Evolutionary conservation across 2,113 vertebrate genomes (phyloP), one percentile per base, ranked within the genome.

Genomic region (Gymnorhina tibicen): DNA sequence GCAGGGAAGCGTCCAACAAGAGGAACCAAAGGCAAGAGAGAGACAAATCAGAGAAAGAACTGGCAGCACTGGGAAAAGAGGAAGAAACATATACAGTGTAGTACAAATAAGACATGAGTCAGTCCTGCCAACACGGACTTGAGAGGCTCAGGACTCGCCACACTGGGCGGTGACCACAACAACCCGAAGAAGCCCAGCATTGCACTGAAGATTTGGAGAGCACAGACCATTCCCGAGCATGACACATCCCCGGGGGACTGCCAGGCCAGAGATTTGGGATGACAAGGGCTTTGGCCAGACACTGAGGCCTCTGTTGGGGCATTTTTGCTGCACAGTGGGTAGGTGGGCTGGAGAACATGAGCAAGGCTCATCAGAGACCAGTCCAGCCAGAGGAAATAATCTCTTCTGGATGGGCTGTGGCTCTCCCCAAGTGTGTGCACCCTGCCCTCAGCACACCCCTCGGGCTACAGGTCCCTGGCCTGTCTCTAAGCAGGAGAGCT

Each of bases 211-310:
- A 47, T 47, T 30, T 62, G 56, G 50, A 74, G 70, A 62, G 33
- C 16, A 13, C 32, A 81, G 12, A 27, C 13, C 3, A 2, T 26
- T 35, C 60, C 33, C 0, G 1, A 33, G n/a, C 10, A 3, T 0
- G 3, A 70, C 10, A 35, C 2, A 18, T 28, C 19, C 32, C 59
- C 64, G 42, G 28, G 7, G 13, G 11, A 78, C n/a, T 37, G 32
- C 24, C 1, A 10, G 13, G 21, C 27, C 5, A 2, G 41, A 63
- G 52, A n/a, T 4, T 7, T 0, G 1, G n/a, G 26, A 46, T 4
- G 6, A 79, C 1, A 13, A n/a, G 23, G 44, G 28, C 60, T 84
- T 46, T 78, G 52, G 60, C 41, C 76, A 84, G 44, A 41, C 16
- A 42, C 1, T 3, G 24, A 80, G 27, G 21, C 10, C 72, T 33